A percentile compares a stretch with the other conserved stretches of the same genome.
phyloP scores from a whole-genome alignment of 1,140 invertebrate species.

The Drosophila azteca region DNA sequence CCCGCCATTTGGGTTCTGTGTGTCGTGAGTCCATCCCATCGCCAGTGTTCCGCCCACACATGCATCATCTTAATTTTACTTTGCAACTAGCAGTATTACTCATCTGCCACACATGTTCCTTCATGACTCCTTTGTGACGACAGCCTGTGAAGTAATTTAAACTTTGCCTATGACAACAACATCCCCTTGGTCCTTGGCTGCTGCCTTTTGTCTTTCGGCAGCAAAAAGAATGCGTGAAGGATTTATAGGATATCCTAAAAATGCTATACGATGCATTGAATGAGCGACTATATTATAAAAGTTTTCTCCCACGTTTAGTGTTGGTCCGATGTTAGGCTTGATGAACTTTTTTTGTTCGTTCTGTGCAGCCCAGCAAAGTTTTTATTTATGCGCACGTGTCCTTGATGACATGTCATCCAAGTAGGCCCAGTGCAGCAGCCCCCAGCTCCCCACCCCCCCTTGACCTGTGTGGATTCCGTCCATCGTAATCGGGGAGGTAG shows the following conservation, averaged over 20 bases:
- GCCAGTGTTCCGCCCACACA: conserved; percentile 21
- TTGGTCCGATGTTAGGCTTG: conserved; percentile 48
- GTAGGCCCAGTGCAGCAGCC: background rate
- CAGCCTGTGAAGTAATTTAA: conserved; percentile 80
- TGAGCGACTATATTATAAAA: conserved; percentile 78
- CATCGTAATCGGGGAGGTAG: background rate
- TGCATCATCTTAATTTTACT: conserved; percentile 61
- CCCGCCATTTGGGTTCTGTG: no score
- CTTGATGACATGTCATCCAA: conserved; percentile 56
- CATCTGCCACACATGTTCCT: conserved; percentile 62
- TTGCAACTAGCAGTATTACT: conserved; percentile 59
- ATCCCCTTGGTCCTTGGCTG: conserved; percentile 15
- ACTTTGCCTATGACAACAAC: conserved; percentile 57
- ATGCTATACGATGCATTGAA: conserved; percentile 38
- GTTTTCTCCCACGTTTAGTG: conserved; percentile 75
- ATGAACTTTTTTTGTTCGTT: conserved; percentile 70
- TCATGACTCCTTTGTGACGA: conserved; percentile 42
- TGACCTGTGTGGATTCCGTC: no score
- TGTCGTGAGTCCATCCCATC: conserved; percentile 22
- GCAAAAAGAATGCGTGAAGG: conserved; percentile 27
- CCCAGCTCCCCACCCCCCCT: background rate
- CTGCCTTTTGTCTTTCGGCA: conserved; percentile 27
- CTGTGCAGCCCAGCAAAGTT: conserved; percentile 11
- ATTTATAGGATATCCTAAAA: conserved; percentile 60
- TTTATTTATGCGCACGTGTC: conserved; percentile 69